These are phyloP conservation scores for Potorous gilbertii DNA, from an alignment of 2,797 vertebrate genomes.

Conservation along the genomic window DNA sequence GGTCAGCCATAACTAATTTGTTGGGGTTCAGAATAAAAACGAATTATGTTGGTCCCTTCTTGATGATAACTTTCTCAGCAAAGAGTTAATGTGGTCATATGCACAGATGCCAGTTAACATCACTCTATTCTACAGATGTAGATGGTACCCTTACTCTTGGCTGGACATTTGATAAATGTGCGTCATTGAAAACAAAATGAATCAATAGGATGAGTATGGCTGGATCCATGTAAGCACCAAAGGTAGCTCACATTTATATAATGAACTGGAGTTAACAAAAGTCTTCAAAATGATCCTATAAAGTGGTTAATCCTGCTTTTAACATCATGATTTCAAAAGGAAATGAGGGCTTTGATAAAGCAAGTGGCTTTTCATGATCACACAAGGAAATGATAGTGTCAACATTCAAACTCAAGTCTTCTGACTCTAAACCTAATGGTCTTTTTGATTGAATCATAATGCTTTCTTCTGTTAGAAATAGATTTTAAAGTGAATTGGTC, in stretches of 20 bases:
- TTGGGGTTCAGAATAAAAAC: neutral
- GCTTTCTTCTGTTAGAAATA: neutral
- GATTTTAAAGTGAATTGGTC: neutral
- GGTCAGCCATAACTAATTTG: neutral
- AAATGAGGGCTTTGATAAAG: neutral
- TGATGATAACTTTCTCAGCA: neutral
- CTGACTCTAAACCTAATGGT: neutral
- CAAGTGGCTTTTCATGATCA: neutral
- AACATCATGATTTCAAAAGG: neutral
- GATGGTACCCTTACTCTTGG: neutral
- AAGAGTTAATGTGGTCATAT: neutral
- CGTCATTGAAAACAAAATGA: neutral
- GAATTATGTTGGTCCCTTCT: neutral
- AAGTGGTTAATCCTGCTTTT: neutral
- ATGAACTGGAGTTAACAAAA: neutral
- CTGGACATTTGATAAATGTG: neutral
- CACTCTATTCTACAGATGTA: neutral
- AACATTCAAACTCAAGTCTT: constrained; percentile 26
- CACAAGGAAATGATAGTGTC: neutral
- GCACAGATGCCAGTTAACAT: neutral
- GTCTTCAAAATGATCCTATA: neutral
- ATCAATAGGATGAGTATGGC: neutral
- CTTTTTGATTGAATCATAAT: neutral
- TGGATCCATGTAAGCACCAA: neutral
- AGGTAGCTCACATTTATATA: neutral